Evolutionary conservation across 2,888 invertebrate species (phyloP).

Genomic region (Operophtera brumata): DNA sequence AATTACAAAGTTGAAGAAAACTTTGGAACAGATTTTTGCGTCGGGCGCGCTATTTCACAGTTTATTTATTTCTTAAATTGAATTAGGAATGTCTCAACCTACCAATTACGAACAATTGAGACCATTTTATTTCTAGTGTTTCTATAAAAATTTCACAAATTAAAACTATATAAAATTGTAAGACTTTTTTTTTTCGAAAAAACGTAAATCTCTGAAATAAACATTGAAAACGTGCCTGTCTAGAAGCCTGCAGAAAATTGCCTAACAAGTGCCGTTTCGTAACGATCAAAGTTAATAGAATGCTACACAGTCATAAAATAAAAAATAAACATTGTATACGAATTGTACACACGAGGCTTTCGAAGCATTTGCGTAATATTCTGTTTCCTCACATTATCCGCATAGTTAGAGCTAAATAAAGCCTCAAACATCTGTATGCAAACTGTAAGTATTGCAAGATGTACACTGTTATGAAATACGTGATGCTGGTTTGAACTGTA

Average conservation of each 20-base stretch:
- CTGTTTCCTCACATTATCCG: conserved; percentile 8
- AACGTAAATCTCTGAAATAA: too few species aligned
- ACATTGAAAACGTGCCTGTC: too few species aligned
- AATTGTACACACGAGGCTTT: conserved; percentile 3
- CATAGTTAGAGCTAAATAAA: conserved; percentile 5
- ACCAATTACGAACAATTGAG: not conserved
- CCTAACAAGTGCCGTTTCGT: too few species aligned
- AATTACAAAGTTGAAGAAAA: conserved; percentile 25
- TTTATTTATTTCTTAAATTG: conserved; percentile 1
- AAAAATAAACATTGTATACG: conserved; percentile 3
- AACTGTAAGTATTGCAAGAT: not conserved
- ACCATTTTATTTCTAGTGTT: not conserved
- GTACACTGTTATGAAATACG: not conserved
- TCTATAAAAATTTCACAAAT: too few species aligned
- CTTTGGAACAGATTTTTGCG: not conserved
- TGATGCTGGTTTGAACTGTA: not conserved
- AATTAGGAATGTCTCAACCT: not conserved
- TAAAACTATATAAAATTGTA: too few species aligned
- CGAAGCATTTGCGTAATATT: conserved; percentile 7
- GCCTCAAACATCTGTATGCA: not conserved
- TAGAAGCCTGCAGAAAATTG: too few species aligned
- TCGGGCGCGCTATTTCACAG: not conserved
- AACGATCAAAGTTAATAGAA: not conserved
- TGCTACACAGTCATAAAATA: not conserved
- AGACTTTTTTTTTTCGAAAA: too few species aligned